A percentile compares a stretch with the other conserved stretches of the same genome.
phyloP scores from a whole-genome alignment of 1,140 invertebrate genomes.

The Drosophila busckii region DNA sequence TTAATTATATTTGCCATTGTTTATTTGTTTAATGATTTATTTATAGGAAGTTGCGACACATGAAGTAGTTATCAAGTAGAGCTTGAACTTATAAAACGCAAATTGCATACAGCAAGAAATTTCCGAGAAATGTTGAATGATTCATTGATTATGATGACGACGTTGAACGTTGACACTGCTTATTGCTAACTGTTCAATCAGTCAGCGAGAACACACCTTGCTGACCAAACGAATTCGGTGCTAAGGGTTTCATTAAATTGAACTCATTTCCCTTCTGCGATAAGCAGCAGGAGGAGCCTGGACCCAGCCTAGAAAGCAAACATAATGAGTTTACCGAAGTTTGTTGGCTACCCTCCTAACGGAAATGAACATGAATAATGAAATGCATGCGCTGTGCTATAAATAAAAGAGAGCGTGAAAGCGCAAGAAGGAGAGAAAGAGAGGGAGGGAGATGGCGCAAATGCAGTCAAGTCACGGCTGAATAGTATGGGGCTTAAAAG shows the following conservation, averaged over 20 bases:
- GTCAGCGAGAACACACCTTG: constrained; percentile 57
- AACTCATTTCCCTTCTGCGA: constrained; percentile 52
- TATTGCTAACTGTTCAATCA: constrained; percentile 47
- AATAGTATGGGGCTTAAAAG: constrained; percentile 42
- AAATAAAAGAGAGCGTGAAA: too few species aligned
- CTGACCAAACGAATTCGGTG: constrained; percentile 22
- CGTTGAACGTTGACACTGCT: constrained; percentile 3
- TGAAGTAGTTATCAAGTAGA: constrained; percentile 16
- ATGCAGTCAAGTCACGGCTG: constrained; percentile 35
- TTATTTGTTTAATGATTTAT: too few species aligned
- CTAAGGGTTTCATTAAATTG: constrained; percentile 57
- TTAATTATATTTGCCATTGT: too few species aligned
- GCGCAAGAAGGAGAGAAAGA: too few species aligned
- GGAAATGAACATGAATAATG: constrained; percentile 64
- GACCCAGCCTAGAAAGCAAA: constrained; percentile 24
- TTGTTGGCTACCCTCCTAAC: constrained; percentile 58
- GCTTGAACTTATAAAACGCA: constrained; percentile 3
- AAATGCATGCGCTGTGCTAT: constrained; percentile 48
- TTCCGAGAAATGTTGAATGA: constrained; percentile 52
- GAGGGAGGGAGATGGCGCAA: neutral
- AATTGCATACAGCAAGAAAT: constrained; percentile 16
- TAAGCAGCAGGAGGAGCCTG: constrained; percentile 24
- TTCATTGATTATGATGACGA: constrained; percentile 30
- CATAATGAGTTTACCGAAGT: constrained; percentile 14
- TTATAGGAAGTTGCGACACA: constrained; percentile 1